A percentile compares a stretch with the other conserved stretches of the same genome.
Evolutionary conservation across 2,113 vertebrate genomes (phyloP).

Genomic region (Oreochromis aureus): DNA sequence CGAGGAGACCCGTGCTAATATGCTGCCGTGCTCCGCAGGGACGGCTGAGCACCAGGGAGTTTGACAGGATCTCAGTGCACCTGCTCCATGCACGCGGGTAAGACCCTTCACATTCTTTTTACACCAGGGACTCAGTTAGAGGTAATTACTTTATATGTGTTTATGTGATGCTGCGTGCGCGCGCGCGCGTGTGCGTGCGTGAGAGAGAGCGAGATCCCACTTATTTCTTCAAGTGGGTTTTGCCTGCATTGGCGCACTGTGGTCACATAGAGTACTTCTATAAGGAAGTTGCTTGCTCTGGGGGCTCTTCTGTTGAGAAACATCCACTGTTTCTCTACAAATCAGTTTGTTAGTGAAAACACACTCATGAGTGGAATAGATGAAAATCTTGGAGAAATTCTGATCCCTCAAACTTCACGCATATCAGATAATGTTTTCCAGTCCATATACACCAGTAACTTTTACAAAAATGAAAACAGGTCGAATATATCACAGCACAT

Average conservation of each 20-base stretch:
- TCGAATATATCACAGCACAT: not conserved
- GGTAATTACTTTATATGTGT: not conserved
- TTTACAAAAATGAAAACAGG: not conserved
- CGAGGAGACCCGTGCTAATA: slow-evolving; percentile 41
- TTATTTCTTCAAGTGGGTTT: not conserved
- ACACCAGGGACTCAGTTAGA: not conserved
- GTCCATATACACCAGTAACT: not conserved
- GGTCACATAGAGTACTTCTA: not conserved
- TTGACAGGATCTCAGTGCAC: slow-evolving; percentile 55
- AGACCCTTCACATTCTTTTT: slow-evolving; percentile 14
- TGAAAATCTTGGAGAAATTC: not conserved
- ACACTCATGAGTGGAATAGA: not conserved
- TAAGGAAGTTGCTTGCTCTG: slow-evolving; percentile 1
- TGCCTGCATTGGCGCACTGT: not conserved
- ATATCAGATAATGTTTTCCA: not conserved
- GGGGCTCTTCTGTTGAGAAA: not conserved
- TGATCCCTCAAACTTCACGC: not conserved
- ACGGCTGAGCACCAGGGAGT: slow-evolving; percentile 39
- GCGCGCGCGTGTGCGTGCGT: not conserved
- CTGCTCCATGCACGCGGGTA: slow-evolving; percentile 64
- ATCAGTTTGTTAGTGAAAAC: not conserved
- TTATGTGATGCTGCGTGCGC: not conserved
- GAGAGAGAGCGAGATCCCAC: not conserved
- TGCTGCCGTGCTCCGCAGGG: slow-evolving; percentile 45
- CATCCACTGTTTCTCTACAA: not conserved